Conservation (phyloP, 2,113 vertebrate species). For the Platichthys flesus region DNA sequence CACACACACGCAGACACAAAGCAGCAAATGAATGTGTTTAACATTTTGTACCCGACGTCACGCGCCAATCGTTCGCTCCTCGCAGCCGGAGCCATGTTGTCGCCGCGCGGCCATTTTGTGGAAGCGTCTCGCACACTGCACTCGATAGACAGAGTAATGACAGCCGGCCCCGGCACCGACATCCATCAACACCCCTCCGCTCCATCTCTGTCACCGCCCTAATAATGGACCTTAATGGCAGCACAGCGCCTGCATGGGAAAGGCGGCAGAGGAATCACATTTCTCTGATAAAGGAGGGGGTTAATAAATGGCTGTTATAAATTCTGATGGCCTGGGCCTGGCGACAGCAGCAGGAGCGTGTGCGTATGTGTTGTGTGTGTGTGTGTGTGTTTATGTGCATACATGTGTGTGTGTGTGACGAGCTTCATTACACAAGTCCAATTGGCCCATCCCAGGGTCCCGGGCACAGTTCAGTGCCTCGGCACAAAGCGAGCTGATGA, state of each 20-base stretch:
- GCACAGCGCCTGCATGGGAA: slow-evolving; percentile 48
- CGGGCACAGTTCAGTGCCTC: slow-evolving; percentile 77
- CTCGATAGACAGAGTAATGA: slow-evolving; percentile 65
- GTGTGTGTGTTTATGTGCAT: slow-evolving; percentile 21
- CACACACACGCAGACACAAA: slow-evolving; percentile 3
- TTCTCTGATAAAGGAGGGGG: slow-evolving; percentile 66
- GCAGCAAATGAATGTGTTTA: slow-evolving; percentile 56
- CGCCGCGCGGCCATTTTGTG: slow-evolving; percentile 76
- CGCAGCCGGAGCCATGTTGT: slow-evolving; percentile 69
- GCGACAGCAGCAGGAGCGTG: slow-evolving; percentile 23
- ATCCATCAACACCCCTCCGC: slow-evolving; percentile 73
- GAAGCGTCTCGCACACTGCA: slow-evolving; percentile 30
- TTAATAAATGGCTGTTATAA: slow-evolving; percentile 75
- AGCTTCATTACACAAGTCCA: slow-evolving; percentile 78
- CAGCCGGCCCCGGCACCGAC: slow-evolving; percentile 33
- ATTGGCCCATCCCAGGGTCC: slow-evolving; percentile 69
- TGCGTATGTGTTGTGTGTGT: slow-evolving; percentile 24
- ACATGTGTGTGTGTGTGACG: slow-evolving; percentile 63
- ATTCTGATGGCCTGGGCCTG: slow-evolving; percentile 63
- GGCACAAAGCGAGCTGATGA: slow-evolving; percentile 78
- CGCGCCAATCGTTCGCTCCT: slow-evolving; percentile 40
- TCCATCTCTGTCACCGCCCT: slow-evolving; percentile 68
- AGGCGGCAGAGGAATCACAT: slow-evolving; percentile 54
- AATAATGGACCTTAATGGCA: slow-evolving; percentile 71
- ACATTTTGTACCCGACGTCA: slow-evolving; percentile 24